These are phyloP conservation scores for Leptinotarsa lineolata DNA, from an alignment of 1,140 invertebrate species.

Conservation along the genomic window DNA sequence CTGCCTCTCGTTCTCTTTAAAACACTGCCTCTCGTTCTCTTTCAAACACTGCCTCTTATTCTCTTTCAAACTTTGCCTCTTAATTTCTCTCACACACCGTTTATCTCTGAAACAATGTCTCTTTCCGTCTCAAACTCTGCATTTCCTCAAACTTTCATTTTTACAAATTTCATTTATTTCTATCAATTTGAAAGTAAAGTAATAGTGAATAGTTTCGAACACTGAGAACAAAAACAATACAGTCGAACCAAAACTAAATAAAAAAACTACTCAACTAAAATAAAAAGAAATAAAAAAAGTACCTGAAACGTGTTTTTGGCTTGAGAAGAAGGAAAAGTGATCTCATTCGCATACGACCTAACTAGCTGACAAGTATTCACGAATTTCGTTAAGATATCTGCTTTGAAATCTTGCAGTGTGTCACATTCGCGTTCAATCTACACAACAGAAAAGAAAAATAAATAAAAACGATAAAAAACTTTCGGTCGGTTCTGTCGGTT, in stretches of 20 bases:
- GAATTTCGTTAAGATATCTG: slow-evolving; percentile 60
- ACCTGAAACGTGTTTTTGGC: slow-evolving; percentile 55
- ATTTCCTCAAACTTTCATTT: too few relatives aligned
- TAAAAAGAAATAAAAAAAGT: slow-evolving; percentile 44
- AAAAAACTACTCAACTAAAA: not conserved
- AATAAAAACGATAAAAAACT: slow-evolving; percentile 32
- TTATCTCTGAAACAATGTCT: too few relatives aligned
- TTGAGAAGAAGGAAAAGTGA: slow-evolving; percentile 50
- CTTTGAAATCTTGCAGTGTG: slow-evolving; percentile 60
- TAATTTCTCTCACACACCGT: too few relatives aligned
- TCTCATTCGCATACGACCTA: slow-evolving; percentile 58
- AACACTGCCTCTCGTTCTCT: too few relatives aligned
- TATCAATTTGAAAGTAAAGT: slow-evolving; percentile 16
- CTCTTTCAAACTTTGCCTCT: too few relatives aligned
- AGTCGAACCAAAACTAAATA: too few relatives aligned
- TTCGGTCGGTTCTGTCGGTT: not conserved
- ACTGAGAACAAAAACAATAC: too few relatives aligned
- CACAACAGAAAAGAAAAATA: slow-evolving; percentile 48
- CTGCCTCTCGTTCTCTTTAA: too few relatives aligned
- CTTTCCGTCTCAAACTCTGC: too few relatives aligned
- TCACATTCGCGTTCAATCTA: slow-evolving; percentile 66
- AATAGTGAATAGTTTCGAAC: not conserved
- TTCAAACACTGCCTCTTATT: too few relatives aligned
- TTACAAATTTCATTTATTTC: too few relatives aligned
- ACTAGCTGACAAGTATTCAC: slow-evolving; percentile 60